Evolutionary conservation across 2,113 vertebrate species (phyloP).

Genomic region (Dromaius novaehollandiae): DNA sequence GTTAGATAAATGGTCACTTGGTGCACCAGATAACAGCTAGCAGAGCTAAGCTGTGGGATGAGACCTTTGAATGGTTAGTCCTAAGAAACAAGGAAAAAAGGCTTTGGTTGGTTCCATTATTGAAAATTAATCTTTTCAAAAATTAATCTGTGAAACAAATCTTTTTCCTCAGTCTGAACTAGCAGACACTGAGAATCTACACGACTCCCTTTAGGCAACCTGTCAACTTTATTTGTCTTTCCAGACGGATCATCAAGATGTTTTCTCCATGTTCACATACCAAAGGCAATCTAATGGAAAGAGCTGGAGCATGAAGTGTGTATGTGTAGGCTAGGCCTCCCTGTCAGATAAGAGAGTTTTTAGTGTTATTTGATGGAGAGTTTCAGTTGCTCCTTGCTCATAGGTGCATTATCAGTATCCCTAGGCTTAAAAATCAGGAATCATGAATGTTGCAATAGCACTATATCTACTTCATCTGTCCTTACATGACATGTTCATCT

Average conservation of each 20-base stretch:
- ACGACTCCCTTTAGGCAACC: neutral
- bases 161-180: neutral
- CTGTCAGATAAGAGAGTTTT: neutral
- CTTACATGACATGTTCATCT: neutral
- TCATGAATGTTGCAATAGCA: accelerated
- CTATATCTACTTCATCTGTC: neutral
- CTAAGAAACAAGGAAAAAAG: neutral
- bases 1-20: neutral
- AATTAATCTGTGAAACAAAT: neutral
- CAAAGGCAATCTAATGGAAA: neutral
- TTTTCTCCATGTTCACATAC: neutral
- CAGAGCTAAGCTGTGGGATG: neutral
- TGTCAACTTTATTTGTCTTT: neutral
- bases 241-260: neutral
- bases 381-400: neutral
- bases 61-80: neutral
- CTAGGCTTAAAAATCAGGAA: neutral
- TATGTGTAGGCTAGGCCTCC: neutral
- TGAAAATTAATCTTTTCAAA: neutral
- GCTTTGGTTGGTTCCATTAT: neutral
- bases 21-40: neutral
- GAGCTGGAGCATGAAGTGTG: neutral
- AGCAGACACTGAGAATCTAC: neutral
- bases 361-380: neutral
- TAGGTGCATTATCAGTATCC: neutral